Evolutionary conservation across 2,888 invertebrate genomes (phyloP).

Genomic region (Eupithecia insigniata): DNA sequence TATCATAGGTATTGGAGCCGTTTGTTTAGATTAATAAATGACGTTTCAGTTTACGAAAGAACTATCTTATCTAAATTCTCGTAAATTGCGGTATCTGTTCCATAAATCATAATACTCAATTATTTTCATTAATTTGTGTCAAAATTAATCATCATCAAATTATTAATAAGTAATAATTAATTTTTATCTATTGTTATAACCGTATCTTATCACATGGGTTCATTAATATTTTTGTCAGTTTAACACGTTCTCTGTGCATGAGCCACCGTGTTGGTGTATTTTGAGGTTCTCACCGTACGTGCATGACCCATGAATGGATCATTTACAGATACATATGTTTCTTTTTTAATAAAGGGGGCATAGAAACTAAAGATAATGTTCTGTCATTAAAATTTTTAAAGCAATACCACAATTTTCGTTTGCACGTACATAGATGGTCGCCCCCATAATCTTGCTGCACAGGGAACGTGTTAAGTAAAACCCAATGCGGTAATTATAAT

Average conservation of each 20-base stretch:
- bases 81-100: neutral
- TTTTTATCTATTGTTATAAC: neutral
- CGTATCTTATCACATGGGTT: conserved; percentile 5
- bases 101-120: neutral
- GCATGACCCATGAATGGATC: no score
- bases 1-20: neutral
- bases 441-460: no score
- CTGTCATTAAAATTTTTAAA: no score
- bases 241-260: no score
- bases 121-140: neutral
- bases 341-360: no score
- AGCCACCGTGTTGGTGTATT: no score
- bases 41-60: neutral
- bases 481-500: neutral
- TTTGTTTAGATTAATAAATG: neutral
- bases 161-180: neutral
- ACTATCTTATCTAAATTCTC: neutral
- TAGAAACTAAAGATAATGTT: no score
- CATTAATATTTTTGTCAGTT: conserved; percentile 1
- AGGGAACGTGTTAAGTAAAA: no score
- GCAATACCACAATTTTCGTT: no score
- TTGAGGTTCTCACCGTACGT: no score
- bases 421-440: no score
- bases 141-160: neutral
- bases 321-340: no score